Evolutionary conservation across 2,797 vertebrate genomes (phyloP).

Genomic region (Cetoscarus ocellatus): DNA sequence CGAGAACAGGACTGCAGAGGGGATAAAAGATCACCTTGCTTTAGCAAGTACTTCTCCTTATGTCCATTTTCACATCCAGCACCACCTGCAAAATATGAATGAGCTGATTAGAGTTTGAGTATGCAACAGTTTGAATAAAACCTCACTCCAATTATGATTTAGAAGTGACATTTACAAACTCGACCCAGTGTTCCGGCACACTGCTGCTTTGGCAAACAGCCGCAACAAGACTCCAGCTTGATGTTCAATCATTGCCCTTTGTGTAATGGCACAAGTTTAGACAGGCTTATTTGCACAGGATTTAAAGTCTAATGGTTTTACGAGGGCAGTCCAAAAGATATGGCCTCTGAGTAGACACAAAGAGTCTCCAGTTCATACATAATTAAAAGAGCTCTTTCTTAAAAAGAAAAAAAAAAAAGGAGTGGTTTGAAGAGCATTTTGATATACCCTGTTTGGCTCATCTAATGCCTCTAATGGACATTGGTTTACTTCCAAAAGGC

Average conservation of each 20-base stretch:
- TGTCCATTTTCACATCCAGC: conserved; percentile 41
- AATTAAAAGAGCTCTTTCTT: conserved; percentile 8
- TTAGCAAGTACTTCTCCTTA: conserved; percentile 20
- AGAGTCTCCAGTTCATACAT: conserved; percentile 23
- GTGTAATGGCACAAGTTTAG: conserved; percentile 16
- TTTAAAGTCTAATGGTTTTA: conserved; percentile 22
- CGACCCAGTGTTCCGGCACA: conserved; percentile 15
- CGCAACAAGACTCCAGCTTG: conserved; percentile 13
- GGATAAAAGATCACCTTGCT: conserved; percentile 5
- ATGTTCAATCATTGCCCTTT: conserved; percentile 36
- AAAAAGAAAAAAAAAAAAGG: no score
- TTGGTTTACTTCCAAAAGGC: conserved; percentile 36
- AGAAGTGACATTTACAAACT: conserved; percentile 36
- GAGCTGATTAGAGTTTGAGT: conserved; percentile 19
- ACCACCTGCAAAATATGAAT: conserved; percentile 65
- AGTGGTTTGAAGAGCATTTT: conserved; percentile 31
- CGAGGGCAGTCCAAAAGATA: conserved; percentile 16
- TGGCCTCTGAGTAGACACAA: conserved; percentile 20
- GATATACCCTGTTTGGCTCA: conserved; percentile 22
- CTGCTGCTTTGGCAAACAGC: conserved; percentile 22
- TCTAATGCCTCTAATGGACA: conserved; percentile 37
- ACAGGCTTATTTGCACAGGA: conserved; percentile 21
- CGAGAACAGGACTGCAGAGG: conserved; percentile 4
- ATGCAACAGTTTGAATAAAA: background rate
- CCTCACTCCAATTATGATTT: background rate